Evolutionary conservation across 2,113 vertebrate species (phyloP).

Genomic region (Murina feae): DNA sequence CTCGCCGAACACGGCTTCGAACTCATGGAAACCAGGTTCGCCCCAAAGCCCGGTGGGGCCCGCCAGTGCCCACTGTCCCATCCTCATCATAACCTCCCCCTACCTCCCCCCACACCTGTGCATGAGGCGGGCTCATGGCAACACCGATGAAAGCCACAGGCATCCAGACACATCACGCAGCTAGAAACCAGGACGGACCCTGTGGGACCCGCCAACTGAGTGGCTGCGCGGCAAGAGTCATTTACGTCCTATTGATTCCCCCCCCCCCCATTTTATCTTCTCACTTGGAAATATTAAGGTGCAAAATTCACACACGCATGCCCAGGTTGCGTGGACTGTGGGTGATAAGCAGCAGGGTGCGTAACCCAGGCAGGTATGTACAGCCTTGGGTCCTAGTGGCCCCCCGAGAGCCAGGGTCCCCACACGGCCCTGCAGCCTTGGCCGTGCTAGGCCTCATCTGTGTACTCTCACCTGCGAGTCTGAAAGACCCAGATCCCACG

Average conservation of each 20-base stretch:
- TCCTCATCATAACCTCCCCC: neutral
- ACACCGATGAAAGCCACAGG: neutral
- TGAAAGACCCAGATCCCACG: neutral
- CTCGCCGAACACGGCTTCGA: neutral
- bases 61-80: neutral
- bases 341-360: neutral
- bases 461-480: neutral
- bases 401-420: neutral
- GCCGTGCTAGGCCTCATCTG: neutral
- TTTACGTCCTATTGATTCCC: neutral
- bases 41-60: neutral
- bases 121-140: neutral
- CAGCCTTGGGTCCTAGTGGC: neutral
- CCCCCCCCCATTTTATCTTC: neutral
- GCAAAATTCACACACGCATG: neutral
- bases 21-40: neutral
- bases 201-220: neutral
- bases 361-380: fast-evolving
- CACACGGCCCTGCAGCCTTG: fast-evolving
- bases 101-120: fast-evolving
- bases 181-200: neutral
- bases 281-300: neutral
- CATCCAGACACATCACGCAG: neutral
- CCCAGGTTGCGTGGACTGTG: neutral
- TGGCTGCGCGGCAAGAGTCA: neutral